Conservation (phyloP, 2,797 vertebrate species). For the Varecia variegata region DNA sequence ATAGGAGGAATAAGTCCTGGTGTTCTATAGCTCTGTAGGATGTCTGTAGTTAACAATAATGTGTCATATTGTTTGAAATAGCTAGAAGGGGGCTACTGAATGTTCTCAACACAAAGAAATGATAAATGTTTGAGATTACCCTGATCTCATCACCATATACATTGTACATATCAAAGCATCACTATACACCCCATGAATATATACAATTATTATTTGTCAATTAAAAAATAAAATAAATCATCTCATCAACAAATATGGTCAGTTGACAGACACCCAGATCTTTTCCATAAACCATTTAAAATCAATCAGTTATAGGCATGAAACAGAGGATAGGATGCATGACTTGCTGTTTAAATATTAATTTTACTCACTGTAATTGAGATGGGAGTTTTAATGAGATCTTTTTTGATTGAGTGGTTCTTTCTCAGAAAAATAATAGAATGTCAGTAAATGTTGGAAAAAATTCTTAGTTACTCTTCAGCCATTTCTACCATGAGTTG, state of each 20-base stretch:
- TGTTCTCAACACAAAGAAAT: too few species aligned
- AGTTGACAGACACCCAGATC: background rate
- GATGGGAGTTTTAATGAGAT: background rate
- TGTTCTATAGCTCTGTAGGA: too few species aligned
- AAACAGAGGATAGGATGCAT: background rate
- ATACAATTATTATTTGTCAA: too few species aligned
- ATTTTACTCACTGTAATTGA: background rate
- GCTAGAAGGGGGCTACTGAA: too few species aligned
- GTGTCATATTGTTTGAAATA: too few species aligned
- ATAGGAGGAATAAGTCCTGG: too few species aligned
- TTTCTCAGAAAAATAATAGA: constrained; percentile 1
- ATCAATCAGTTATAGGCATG: background rate
- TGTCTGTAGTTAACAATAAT: too few species aligned
- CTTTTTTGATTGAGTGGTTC: background rate
- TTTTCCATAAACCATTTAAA: background rate
- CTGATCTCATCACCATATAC: too few species aligned
- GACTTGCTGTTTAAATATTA: background rate
- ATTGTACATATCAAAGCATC: too few species aligned
- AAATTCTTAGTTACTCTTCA: background rate
- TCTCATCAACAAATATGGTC: background rate
- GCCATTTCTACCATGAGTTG: background rate
- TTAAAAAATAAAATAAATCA: background rate
- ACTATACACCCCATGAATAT: too few species aligned
- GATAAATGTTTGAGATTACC: too few species aligned
- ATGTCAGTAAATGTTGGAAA: background rate